These are phyloP conservation scores for Diorhabda elongata DNA, from an alignment of 1,140 invertebrate species.

Conservation along the genomic window DNA sequence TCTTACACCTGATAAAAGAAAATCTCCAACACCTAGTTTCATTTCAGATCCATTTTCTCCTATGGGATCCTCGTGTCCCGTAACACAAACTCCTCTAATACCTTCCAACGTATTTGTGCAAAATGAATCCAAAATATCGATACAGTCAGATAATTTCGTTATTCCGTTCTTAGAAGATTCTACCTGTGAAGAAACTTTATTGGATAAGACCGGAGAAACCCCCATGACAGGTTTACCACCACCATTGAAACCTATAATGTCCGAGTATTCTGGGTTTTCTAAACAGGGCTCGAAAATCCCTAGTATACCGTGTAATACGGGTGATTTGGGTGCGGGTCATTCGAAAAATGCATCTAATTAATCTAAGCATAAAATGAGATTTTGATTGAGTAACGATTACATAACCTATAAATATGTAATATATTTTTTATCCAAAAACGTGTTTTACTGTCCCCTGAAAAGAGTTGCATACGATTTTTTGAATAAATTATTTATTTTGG, in stretches of 20 bases:
- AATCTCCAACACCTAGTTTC: slow-evolving; percentile 35
- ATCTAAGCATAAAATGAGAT: no score
- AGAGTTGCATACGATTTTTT: no score
- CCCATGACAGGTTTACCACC: slow-evolving; percentile 58
- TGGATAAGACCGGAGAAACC: slow-evolving; percentile 57
- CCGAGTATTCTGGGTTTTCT: slow-evolving; percentile 65
- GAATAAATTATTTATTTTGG: no score
- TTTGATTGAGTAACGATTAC: no score
- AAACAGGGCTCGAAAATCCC: slow-evolving; percentile 64
- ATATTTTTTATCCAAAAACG: no score
- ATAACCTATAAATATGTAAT: no score
- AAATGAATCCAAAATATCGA: slow-evolving; percentile 7
- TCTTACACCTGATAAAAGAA: slow-evolving; percentile 43
- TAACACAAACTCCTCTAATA: slow-evolving; percentile 37
- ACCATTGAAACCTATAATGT: slow-evolving; percentile 51
- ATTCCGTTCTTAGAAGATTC: slow-evolving; percentile 43
- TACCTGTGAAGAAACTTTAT: slow-evolving; percentile 52
- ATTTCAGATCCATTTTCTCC: slow-evolving; percentile 47
- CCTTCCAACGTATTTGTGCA: slow-evolving; percentile 29
- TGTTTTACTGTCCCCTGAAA: no score
- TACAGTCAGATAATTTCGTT: slow-evolving; percentile 45
- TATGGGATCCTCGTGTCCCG: slow-evolving; percentile 33
- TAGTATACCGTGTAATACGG: slow-evolving; percentile 69
- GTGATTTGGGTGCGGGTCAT: slow-evolving; percentile 44
- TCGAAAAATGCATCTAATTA: not conserved